Base-by-base conservation (phyloP, 2,797 vertebrate genomes). In the Cirrhinus molitorella region DNA sequence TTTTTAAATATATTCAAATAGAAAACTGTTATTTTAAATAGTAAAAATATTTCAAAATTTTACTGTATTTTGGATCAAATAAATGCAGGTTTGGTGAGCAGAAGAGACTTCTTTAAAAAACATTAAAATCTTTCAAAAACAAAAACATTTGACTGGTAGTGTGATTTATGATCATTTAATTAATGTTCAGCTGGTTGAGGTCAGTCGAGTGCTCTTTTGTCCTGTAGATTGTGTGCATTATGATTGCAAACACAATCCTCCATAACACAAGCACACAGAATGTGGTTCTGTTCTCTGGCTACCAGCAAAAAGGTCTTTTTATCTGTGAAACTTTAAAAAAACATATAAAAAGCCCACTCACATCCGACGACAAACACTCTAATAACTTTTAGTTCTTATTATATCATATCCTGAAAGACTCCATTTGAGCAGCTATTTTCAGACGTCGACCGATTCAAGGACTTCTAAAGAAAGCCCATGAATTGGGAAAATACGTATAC, bases 401-500 rank as follows among this genome's bases (percentile, higher is more conserved):
- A 53, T 53, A 40, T 5, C n/a, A n/a, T 61, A 53, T 63, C 11
- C 9, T 65, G 19, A 84, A 80, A 74, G 14, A 45, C 34, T 55
- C 51, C 23, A 28, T 86, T 83, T 57, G 11, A 5, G 31, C 31
- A 31, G 43, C 51, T 75, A 75, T 83, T 79, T 82, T 17, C 8
- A 59, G 63, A 53, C 5, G 9, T 16, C 2, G 4, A 23, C 37
- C n/a, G 12, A 63, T 75, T 76, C 72, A 81, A 55, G 74, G 68
- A 76, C 66, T 47, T 78, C 68, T 43, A 63, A 59, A 63, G 70
- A 72, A 17, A 53, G 57, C 16, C 13, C 3, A 63, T 28, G 14
- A 45, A 40, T 51, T 19, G 12, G 80, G 47, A 66, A 51, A 34
- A 63, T 17, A 37, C 28, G 12, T 12, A 23, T 45, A 61, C 16